A percentile compares a stretch with the other conserved stretches of the same genome.
These are phyloP conservation scores for Oceanodroma leucorhoa DNA, from an alignment of 2,797 vertebrate genomes.

Conservation along the genomic window DNA sequence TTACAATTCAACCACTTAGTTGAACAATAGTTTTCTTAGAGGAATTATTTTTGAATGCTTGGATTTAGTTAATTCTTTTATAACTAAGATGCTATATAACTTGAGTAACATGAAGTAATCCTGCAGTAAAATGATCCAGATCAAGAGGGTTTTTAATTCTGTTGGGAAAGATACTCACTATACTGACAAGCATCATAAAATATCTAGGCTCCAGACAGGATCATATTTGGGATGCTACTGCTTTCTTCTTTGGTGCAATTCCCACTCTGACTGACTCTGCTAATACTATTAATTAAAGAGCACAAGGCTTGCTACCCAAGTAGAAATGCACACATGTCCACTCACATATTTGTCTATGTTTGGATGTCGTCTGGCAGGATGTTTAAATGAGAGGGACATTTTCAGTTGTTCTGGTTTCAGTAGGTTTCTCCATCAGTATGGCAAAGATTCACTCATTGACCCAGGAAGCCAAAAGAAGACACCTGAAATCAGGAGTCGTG, in stretches of 20 bases:
- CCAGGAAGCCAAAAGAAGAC: not conserved
- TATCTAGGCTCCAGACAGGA: not conserved
- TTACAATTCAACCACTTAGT: accelerated
- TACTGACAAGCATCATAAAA: not conserved
- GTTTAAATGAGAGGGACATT: not conserved
- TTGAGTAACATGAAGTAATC: not conserved
- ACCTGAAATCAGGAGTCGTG: not conserved
- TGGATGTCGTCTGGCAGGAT: not conserved
- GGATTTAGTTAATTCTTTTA: not conserved
- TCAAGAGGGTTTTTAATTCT: not conserved
- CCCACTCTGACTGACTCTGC: not conserved
- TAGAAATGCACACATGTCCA: not conserved
- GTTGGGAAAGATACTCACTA: not conserved
- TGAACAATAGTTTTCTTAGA: not conserved
- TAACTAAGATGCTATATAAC: not conserved
- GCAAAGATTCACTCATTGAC: not conserved
- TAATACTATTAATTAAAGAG: not conserved
- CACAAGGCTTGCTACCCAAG: not conserved
- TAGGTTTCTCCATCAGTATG: not conserved
- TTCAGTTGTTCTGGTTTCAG: not conserved
- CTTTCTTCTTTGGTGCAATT: not conserved
- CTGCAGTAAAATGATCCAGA: not conserved
- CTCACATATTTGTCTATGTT: not conserved
- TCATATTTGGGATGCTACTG: not conserved
- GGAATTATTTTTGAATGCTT: not conserved